A percentile compares a stretch with the other conserved stretches of the same genome.
Evolutionary conservation across 2,113 vertebrate species (phyloP).

Genomic region (Alethe castanea): DNA sequence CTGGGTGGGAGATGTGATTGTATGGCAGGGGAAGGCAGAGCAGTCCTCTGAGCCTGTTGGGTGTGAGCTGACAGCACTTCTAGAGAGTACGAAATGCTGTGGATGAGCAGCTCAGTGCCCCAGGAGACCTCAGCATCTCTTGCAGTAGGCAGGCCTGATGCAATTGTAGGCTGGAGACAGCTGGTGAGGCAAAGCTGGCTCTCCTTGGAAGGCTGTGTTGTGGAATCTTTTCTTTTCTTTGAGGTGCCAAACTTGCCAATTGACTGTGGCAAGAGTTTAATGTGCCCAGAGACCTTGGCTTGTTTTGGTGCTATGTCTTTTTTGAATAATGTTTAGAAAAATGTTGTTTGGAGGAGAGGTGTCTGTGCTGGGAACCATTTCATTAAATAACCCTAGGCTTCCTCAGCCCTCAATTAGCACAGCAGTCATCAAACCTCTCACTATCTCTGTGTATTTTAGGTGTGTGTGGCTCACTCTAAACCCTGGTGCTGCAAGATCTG

Average conservation of each 20-base stretch:
- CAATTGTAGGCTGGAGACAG: background rate
- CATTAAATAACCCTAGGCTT: background rate
- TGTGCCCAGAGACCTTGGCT: background rate
- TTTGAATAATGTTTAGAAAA: background rate
- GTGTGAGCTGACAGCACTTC: background rate
- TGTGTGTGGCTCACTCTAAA: background rate
- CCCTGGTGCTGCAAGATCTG: background rate
- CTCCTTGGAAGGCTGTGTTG: background rate
- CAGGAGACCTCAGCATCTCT: background rate
- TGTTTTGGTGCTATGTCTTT: background rate
- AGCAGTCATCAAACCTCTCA: background rate
- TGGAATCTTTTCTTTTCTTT: background rate
- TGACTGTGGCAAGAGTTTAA: background rate
- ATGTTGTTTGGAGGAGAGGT: background rate
- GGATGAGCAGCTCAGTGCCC: background rate
- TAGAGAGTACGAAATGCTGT: background rate
- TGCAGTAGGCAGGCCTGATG: background rate
- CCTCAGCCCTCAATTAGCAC: background rate
- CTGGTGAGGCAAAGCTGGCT: background rate
- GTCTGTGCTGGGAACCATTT: background rate
- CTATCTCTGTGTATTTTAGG: background rate
- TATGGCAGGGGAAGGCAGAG: fast-evolving
- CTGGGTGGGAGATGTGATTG: background rate
- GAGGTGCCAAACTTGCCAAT: background rate
- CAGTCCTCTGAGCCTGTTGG: background rate